Evolutionary conservation across 2,113 vertebrate species (phyloP).

Genomic region (Neotragus pygmaeus): DNA sequence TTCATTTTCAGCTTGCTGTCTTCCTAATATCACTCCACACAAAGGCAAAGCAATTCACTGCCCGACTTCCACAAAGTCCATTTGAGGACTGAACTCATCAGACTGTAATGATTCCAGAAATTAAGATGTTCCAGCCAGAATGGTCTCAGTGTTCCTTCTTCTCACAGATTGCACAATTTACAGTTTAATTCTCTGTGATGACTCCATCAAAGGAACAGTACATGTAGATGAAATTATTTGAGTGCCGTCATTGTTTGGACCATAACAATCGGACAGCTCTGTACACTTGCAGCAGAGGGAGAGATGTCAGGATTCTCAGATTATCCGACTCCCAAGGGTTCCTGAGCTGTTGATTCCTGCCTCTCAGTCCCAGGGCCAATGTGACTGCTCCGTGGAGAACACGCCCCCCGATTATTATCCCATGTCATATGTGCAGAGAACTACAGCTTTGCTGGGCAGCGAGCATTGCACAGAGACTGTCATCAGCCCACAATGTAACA

Average conservation of each 20-base stretch:
- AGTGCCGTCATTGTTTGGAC: not conserved
- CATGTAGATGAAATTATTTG: not conserved
- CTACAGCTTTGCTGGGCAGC: not conserved
- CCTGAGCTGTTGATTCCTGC: not conserved
- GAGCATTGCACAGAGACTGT: not conserved
- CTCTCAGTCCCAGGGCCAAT: not conserved
- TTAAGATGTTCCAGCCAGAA: not conserved
- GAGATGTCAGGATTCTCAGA: not conserved
- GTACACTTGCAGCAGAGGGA: not conserved
- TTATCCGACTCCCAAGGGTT: not conserved
- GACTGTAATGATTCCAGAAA: not conserved
- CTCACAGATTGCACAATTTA: not conserved
- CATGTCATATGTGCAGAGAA: accelerated
- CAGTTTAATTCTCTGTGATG: not conserved
- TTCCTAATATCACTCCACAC: not conserved
- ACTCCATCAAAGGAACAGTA: not conserved
- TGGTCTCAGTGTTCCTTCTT: not conserved
- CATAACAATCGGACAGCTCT: not conserved
- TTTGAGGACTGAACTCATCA: not conserved
- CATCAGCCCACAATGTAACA: not conserved
- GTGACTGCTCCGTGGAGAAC: not conserved
- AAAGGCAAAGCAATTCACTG: not conserved
- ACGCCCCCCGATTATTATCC: accelerated
- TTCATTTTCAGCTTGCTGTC: not conserved
- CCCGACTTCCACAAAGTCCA: not conserved